Evolutionary conservation across 2,113 vertebrate species (phyloP), one percentile per base, ranked within the genome.

Genomic region (Oriolus oriolus): DNA sequence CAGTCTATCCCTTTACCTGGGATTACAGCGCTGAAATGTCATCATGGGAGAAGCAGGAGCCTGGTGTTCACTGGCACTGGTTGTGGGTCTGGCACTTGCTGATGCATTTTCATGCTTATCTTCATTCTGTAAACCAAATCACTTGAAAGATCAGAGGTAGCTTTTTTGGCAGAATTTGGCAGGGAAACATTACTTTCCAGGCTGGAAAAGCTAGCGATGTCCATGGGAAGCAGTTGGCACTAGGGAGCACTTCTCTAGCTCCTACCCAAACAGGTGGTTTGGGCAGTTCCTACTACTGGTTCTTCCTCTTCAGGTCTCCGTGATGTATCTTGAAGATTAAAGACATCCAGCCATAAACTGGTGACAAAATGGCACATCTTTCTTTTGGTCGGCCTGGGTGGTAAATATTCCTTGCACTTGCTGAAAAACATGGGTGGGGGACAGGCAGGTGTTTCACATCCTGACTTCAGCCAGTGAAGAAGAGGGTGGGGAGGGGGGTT

Each of bases 271-370:
- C 20, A 7, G 20, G 11, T 33, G 54, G 2, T 49, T 61, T 69
- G 79, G 56, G 30, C 76, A 63, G 8, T 49, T 76, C 41, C 54
- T 69, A 42, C 30, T 69, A 0, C 63, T 89, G 44, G 13, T 85
- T 82, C 52, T 69, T 59, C 35, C 21, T 69, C 28, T 86, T 73
- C 42, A 47, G 59, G 17, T 83, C 57, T 75, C 44, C 0, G 0
- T 60, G 53, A 30, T 27, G 16, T 19, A 35, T 50, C 59, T 42
- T 90, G 50, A 66, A 66, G 68, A 90, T 96, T 93, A 96, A 96
- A 96, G 52, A 30, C 78, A 54, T 21, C 63, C 59, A 74, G 30
- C 71, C 59, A 33, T 68, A 49, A 68, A 78, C 17, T 57, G 68
- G 11, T 84, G 68, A 28, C 3, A 11, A 57, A 93, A 65, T 39